These are phyloP conservation scores for Drosophila triauraria DNA, from an alignment of 1,140 invertebrate genomes.

Conservation along the genomic window DNA sequence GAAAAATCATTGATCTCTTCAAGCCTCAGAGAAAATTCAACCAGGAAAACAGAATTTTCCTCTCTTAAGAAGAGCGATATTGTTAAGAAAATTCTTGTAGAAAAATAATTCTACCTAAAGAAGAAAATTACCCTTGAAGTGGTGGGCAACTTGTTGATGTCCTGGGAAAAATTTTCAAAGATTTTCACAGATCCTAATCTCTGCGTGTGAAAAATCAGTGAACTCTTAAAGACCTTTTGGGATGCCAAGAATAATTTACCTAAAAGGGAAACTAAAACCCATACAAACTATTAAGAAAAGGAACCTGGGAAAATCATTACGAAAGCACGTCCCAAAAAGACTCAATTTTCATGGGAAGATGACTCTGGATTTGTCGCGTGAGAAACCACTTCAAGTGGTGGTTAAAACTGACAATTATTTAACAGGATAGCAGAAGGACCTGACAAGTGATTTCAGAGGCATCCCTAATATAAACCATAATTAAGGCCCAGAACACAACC, in stretches of 20 bases:
- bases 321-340: neutral
- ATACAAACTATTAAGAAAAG: neutral
- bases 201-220: neutral
- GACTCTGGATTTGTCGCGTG: constrained; percentile 7
- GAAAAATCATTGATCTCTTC: constrained; percentile 7
- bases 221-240: neutral
- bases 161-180: neutral
- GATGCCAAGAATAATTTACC: neutral
- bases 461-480: neutral
- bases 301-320: neutral
- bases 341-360: neutral
- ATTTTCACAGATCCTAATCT: neutral
- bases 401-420: constrained; percentile 20
- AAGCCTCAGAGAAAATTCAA: constrained; percentile 4
- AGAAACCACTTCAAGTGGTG: constrained; percentile 51
- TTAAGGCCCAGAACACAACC: neutral
- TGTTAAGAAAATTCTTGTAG: neutral
- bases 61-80: neutral
- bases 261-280: neutral
- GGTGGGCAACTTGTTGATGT: neutral
- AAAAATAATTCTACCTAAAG: constrained; percentile 7
- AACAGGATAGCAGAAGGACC: constrained; percentile 36
- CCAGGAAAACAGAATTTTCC: constrained; percentile 29
- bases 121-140: neutral
- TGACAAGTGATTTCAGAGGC: neutral